These are phyloP conservation scores for Diabrotica undecimpunctata DNA, from an alignment of 1,140 invertebrate species.

Conservation along the genomic window DNA sequence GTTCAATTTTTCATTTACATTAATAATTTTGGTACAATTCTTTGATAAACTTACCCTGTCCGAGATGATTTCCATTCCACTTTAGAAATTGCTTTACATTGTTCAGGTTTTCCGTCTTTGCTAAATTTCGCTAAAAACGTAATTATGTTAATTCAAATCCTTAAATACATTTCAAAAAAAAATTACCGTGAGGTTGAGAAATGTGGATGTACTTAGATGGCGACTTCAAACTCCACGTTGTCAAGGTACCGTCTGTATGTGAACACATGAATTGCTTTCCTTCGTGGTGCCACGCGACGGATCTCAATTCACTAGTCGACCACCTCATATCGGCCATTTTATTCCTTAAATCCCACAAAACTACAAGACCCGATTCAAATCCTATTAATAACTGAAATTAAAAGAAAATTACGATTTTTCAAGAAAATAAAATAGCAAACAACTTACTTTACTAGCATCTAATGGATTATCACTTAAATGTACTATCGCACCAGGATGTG, in stretches of 20 bases:
- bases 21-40: background rate
- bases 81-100: slow-evolving; percentile 89
- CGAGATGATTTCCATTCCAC: slow-evolving; percentile 90
- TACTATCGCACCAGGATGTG: slow-evolving; percentile 90
- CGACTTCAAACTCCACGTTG: slow-evolving; percentile 82
- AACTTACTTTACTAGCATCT: slow-evolving; percentile 86
- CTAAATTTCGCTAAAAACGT: slow-evolving; percentile 72
- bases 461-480: slow-evolving; percentile 94
- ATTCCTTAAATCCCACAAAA: slow-evolving; percentile 91
- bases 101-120: slow-evolving; percentile 82
- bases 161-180: background rate
- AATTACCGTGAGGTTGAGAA: slow-evolving; percentile 87
- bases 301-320: slow-evolving; percentile 75
- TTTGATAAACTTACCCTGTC: slow-evolving; percentile 68
- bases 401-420: background rate
- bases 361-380: slow-evolving; percentile 91
- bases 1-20: too few species aligned
- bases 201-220: slow-evolving; percentile 73
- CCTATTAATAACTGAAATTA: slow-evolving; percentile 85
- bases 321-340: slow-evolving; percentile 79
- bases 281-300: slow-evolving; percentile 94
- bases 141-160: background rate
- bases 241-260: slow-evolving; percentile 91
- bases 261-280: slow-evolving; percentile 97
- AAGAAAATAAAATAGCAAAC: background rate